These are phyloP conservation scores for Calonectris borealis DNA, from an alignment of 2,113 vertebrate species.

Conservation along the genomic window DNA sequence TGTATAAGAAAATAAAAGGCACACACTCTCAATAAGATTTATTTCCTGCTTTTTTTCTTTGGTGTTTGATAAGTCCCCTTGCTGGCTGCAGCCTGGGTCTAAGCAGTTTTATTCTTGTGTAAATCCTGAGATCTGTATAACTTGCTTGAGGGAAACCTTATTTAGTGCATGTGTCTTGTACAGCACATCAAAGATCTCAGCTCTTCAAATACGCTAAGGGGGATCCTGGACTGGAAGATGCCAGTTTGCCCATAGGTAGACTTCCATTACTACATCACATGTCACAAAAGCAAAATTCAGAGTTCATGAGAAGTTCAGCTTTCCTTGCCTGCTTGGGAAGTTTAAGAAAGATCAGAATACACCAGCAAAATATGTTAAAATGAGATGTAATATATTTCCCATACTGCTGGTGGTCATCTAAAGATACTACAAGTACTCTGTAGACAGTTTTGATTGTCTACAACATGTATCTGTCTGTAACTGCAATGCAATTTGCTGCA, in stretches of 20 bases:
- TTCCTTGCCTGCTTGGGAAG: not conserved
- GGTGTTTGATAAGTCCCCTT: not conserved
- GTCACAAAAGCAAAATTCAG: not conserved
- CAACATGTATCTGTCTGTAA: not conserved
- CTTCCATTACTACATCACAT: not conserved
- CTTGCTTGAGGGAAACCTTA: not conserved
- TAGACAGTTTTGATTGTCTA: not conserved
- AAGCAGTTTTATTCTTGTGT: not conserved
- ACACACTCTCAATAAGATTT: not conserved
- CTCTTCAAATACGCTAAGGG: not conserved
- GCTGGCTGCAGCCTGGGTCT: not conserved
- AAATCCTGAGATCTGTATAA: not conserved
- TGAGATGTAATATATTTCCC: not conserved
- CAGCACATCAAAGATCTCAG: not conserved
- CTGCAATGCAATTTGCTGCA: not conserved
- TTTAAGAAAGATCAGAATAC: not conserved
- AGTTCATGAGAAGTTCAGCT: not conserved
- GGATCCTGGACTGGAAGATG: not conserved
- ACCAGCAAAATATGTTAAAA: not conserved
- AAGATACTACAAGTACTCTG: not conserved
- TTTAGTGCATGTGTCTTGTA: not conserved
- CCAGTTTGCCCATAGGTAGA: not conserved
- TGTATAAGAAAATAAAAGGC: not conserved
- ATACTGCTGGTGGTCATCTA: not conserved
- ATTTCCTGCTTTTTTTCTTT: not conserved